A percentile compares a stretch with the other conserved stretches of the same genome.
Evolutionary conservation across 2,888 invertebrate species (phyloP).

Genomic region (Psylliodes chrysocephalus): DNA sequence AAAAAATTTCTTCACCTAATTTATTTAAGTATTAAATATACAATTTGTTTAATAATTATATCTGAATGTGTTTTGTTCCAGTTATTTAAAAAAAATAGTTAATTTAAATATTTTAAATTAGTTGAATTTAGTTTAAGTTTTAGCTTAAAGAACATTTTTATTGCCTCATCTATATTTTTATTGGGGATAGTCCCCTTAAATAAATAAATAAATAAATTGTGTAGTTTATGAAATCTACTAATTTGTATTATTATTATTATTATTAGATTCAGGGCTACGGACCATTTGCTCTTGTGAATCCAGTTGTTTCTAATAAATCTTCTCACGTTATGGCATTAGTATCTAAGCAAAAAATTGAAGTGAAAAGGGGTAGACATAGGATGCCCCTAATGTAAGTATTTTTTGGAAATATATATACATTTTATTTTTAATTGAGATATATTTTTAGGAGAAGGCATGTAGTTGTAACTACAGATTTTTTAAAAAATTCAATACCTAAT

Average conservation of each 20-base stretch:
- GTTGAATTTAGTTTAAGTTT: too few relatives aligned
- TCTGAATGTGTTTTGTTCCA: too few relatives aligned
- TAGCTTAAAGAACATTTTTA: too few relatives aligned
- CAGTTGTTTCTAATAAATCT: slow-evolving; percentile 48
- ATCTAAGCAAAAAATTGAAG: slow-evolving; percentile 47
- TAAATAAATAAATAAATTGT: too few relatives aligned
- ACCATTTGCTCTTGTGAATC: slow-evolving; percentile 45
- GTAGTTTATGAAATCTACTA: too few relatives aligned
- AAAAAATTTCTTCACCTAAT: too few relatives aligned
- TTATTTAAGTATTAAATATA: too few relatives aligned
- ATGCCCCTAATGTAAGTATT: neutral
- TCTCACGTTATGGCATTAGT: slow-evolving; percentile 56
- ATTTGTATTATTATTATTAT: slow-evolving; percentile 19
- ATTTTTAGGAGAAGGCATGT: slow-evolving; percentile 8
- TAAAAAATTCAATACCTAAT: neutral
- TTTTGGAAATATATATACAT: slow-evolving; percentile 19
- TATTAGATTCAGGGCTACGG: slow-evolving; percentile 52
- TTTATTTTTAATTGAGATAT: slow-evolving; percentile 14
- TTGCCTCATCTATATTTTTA: too few relatives aligned
- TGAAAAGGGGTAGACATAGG: slow-evolving; percentile 6
- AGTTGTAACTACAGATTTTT: neutral
- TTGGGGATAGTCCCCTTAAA: too few relatives aligned
- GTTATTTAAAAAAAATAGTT: too few relatives aligned
- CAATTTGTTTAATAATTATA: too few relatives aligned
- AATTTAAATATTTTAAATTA: too few relatives aligned